Evolutionary conservation across 2,797 vertebrate species (phyloP), one percentile per base, ranked within the genome.

Genomic region (Silurus aristotelis): DNA sequence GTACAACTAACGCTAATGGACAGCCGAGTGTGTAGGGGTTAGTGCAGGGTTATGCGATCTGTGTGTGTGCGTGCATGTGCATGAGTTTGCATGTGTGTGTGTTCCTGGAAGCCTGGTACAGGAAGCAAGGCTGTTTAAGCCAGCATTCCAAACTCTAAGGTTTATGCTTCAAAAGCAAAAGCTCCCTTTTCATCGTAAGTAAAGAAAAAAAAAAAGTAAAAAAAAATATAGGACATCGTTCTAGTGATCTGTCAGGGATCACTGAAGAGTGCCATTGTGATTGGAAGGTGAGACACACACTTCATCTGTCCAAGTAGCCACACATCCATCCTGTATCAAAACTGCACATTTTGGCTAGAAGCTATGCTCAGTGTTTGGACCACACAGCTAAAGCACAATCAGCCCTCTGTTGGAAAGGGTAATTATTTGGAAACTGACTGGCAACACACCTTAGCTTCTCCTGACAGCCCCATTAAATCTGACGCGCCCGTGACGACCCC

Each of bases 391-490:
- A 83, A 79, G 86, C 77, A 94, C 92, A 94, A 93, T 93, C 88
- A 71, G 77, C 75, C 89, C 93, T 93, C 91, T 94, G 93, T 93
- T 89, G 88, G 87, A 86, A 80, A 89, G 82, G 85, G 87, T 91
- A 93, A 93, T 93, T 91, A 92, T 92, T 92, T 92, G 92, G 91
- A 91, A 92, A 91, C 87, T 83, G 87, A 91, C 90, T 70, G 87
- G 86, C 73, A 91, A 93, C 91, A 90, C 93, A 92, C 92, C 91
- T 92, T 89, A 68, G 89, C 90, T 89, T 90, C 87, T 89, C 90
- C 86, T 91, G 92, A 91, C 92, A 91, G 91, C 86, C 86, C 92
- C 92, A 93, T 94, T 93, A 92, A 91, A 91, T 84, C 64, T 92
- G 92, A 93, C 86, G 82, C 86, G 89, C 83, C 89, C 88, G 87